Evolutionary conservation across 1,140 invertebrate genomes (phyloP).

Genomic region (Mactra quadrangularis): DNA sequence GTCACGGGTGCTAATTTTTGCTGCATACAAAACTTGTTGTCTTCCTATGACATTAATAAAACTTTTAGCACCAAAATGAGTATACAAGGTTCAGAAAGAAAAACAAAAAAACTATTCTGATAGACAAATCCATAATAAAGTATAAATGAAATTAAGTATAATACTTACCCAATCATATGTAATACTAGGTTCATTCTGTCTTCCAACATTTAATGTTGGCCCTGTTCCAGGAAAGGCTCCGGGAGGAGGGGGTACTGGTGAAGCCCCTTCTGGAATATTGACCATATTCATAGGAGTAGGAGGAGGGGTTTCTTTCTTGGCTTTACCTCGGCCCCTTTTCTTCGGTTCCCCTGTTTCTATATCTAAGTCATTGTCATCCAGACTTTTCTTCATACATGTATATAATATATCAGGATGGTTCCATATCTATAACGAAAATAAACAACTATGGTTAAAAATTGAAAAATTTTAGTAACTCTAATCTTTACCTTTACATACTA

Average conservation of each 20-base stretch:
- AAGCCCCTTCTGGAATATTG: conserved; percentile 11
- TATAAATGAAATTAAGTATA: no score
- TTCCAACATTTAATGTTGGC: conserved; percentile 51
- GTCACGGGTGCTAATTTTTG: no score
- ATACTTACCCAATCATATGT: conserved; percentile 83
- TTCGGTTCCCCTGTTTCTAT: conserved; percentile 88
- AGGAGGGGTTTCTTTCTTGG: conserved; percentile 49
- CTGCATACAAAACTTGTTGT: no score
- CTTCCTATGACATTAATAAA: no score
- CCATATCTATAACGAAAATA: conserved; percentile 91
- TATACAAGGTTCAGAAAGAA: no score
- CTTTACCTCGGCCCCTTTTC: conserved; percentile 39
- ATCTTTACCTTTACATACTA: no score
- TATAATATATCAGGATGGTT: conserved; percentile 99
- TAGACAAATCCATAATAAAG: no score
- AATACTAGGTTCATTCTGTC: conserved; percentile 74
- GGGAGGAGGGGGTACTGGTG: neutral
- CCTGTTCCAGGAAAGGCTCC: neutral
- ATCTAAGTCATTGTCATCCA: conserved; percentile 95
- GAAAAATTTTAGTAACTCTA: neutral
- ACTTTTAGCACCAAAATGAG: no score
- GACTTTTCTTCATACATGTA: conserved; percentile 90
- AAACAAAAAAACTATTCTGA: no score
- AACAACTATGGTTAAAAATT: neutral
- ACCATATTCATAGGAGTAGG: conserved; percentile 50